These are phyloP conservation scores for Cryptoprocta ferox DNA, from an alignment of 2,797 vertebrate species.

Conservation along the genomic window DNA sequence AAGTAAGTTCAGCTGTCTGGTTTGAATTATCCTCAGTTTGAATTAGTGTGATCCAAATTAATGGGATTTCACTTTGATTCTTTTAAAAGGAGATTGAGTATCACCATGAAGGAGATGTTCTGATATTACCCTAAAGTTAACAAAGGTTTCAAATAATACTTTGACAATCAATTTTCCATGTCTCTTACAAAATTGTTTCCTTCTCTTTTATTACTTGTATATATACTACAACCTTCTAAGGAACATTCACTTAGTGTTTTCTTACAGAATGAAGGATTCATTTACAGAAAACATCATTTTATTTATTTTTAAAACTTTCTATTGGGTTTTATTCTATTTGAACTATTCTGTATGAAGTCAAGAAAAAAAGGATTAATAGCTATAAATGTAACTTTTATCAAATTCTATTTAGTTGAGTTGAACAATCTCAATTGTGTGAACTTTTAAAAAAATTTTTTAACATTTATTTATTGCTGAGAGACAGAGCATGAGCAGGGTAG, in stretches of 20 bases:
- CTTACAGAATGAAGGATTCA: neutral
- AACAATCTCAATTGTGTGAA: neutral
- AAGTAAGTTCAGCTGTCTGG: slow-evolving; percentile 21
- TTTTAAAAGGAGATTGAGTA: slow-evolving; percentile 28
- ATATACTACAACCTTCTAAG: neutral
- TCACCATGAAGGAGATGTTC: slow-evolving; percentile 24
- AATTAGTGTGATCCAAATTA: slow-evolving; percentile 43
- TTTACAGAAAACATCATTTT: neutral
- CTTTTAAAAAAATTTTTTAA: too few relatives aligned
- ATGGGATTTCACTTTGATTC: slow-evolving; percentile 52
- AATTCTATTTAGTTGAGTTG: neutral
- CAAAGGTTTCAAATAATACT: neutral
- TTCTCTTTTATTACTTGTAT: neutral
- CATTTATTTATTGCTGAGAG: too few relatives aligned
- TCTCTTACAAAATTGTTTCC: neutral
- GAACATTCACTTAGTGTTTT: neutral
- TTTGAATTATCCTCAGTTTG: slow-evolving; percentile 52
- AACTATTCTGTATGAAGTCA: slow-evolving; percentile 7
- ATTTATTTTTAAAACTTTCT: slow-evolving; percentile 26
- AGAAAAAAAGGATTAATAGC: slow-evolving; percentile 27
- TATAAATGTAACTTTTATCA: neutral
- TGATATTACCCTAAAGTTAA: slow-evolving; percentile 36
- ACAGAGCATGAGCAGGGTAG: too few relatives aligned
- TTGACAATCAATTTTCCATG: slow-evolving; percentile 7
- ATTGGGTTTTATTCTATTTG: neutral